These are phyloP conservation scores for Cyrtorhinus lividipennis DNA, from an alignment of 1,140 invertebrate species.

Conservation along the genomic window DNA sequence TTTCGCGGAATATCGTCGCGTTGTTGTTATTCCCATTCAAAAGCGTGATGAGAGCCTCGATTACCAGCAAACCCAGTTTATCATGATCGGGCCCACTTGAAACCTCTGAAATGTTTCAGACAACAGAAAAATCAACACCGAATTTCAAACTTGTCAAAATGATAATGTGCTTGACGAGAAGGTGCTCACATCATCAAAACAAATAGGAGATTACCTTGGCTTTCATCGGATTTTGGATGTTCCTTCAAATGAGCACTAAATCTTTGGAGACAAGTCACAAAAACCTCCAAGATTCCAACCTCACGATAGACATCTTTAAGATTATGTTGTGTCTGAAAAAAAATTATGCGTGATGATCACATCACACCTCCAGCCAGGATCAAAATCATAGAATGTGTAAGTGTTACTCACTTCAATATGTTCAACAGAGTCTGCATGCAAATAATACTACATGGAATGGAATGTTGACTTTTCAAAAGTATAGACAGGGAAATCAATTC, in stretches of 20 bases:
- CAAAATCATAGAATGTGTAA: not conserved
- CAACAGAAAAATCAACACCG: not conserved
- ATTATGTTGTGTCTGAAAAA: constrained; percentile 62
- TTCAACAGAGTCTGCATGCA: constrained; percentile 80
- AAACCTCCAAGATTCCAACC: constrained; percentile 92
- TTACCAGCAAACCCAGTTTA: constrained; percentile 63
- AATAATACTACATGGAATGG: constrained; percentile 63
- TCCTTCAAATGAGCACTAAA: constrained; percentile 45
- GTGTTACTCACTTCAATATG: constrained; percentile 52
- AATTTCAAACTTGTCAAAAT: not conserved
- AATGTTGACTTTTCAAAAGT: constrained; percentile 70
- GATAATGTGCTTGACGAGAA: not conserved
- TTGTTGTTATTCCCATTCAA: constrained; percentile 68
- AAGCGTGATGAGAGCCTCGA: constrained; percentile 72
- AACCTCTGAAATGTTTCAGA: constrained; percentile 30
- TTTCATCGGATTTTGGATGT: constrained; percentile 18
- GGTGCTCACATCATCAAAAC: not conserved
- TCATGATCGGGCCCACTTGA: constrained; percentile 49
- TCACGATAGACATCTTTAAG: constrained; percentile 95
- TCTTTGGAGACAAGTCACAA: constrained; percentile 81
- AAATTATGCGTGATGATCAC: not conserved
- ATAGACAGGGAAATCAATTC: constrained; percentile 92
- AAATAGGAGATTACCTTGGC: not conserved
- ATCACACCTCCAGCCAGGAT: not conserved
- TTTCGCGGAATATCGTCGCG: constrained; percentile 83